These are phyloP conservation scores for Limonius californicus DNA, from an alignment of 1,140 invertebrate species.

Conservation along the genomic window DNA sequence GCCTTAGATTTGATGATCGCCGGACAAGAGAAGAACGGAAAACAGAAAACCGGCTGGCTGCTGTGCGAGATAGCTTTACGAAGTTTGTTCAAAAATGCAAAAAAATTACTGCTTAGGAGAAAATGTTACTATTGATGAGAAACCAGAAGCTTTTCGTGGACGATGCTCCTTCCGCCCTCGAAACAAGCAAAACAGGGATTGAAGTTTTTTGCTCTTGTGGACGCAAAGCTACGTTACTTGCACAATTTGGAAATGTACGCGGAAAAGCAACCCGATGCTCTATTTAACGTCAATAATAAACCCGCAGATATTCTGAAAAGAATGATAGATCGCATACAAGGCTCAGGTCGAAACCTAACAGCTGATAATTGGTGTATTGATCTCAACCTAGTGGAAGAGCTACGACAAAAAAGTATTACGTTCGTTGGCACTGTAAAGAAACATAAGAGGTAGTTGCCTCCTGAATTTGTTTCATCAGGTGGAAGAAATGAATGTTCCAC, in stretches of 20 bases:
- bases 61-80: conserved; percentile 41
- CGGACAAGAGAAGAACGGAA: conserved; percentile 20
- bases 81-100: conserved; percentile 34
- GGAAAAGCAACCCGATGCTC: conserved; percentile 38
- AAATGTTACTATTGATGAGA: conserved; percentile 46
- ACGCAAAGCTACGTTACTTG: conserved; percentile 40
- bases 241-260: conserved; percentile 41
- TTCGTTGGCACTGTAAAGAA: conserved; percentile 36
- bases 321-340: conserved; percentile 12
- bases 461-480: neutral
- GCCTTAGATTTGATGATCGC: conserved; percentile 32
- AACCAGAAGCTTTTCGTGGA: conserved; percentile 43
- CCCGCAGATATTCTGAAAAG: conserved; percentile 18
- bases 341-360: conserved; percentile 22
- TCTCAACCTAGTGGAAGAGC: conserved; percentile 15
- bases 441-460: neutral
- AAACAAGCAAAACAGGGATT: conserved; percentile 45
- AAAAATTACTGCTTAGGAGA: conserved; percentile 34
- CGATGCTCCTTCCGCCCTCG: conserved; percentile 27
- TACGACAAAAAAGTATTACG: conserved; percentile 37
- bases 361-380: conserved; percentile 28
- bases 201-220: conserved; percentile 40
- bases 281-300: conserved; percentile 27
- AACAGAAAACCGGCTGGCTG: conserved; percentile 39
- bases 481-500: neutral